Base-by-base conservation (phyloP, 2,797 vertebrate species). In the Phataginus tetradactyla region DNA sequence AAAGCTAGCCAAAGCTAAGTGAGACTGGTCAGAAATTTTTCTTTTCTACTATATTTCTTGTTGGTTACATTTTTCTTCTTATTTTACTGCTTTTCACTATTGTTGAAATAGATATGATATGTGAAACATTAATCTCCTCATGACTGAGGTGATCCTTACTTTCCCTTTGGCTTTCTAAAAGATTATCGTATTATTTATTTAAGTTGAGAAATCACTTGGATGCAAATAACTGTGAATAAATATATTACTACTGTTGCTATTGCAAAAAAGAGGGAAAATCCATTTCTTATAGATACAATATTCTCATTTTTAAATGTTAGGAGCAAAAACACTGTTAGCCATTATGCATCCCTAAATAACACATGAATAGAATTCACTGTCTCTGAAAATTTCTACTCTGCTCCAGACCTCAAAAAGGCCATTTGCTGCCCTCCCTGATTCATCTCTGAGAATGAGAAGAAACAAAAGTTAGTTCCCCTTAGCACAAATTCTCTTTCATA, bases 391-490 rank as follows among this genome's bases (percentile, higher is more conserved):
- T 96, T 94, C 96, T 93, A 95, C 95, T 98, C 96, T 96, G 86
- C 92, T 98, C 89, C 63, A 84, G 13, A 69, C 79, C 95, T 97
- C 94, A 98, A 96, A 97, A 96, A 97, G 53, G 51, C 34, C 92
- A 97, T 97, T 98, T 97, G 39, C 96, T 94, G 20, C 95, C 97
- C 81, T 92, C 14, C 39, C 74, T 96, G 75, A 98, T 81, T 98
- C 87, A 97, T 92, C 97, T 74, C 55, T 81, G 80, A 85, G 74
- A 98, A 98, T 80, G 83, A 98, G 96, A 97, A 94, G 80, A 97
- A 98, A 97, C 86, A 96, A 72, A 98, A 96, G 93, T 91, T 96
- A 96, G 94, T 96, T 98, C 79, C 94, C 92, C 96, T 96, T 34
- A 1, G 96, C 95, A 86, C 0, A 0, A 98, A 45, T 79, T 59